Conservation (phyloP, 2,888 invertebrate species). For the Hermodice carunculata region DNA sequence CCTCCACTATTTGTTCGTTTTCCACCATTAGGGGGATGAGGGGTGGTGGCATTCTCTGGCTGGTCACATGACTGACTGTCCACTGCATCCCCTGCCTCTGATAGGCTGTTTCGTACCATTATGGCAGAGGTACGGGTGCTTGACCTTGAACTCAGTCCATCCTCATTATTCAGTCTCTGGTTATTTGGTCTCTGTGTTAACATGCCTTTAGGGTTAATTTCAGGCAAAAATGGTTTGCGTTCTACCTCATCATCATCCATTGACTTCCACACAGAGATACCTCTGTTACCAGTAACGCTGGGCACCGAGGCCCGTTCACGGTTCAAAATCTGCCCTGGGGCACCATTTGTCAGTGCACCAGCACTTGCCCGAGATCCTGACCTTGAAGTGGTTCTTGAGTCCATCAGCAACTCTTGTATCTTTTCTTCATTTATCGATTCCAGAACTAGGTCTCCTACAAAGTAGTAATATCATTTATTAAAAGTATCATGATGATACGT, state of each 20-base stretch:
- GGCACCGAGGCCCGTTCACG: neutral
- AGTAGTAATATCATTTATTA: too few relatives aligned
- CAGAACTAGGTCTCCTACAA: neutral
- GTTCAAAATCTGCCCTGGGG: neutral
- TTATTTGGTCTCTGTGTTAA: constrained; percentile 1
- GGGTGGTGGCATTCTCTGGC: neutral
- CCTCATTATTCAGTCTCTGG: neutral
- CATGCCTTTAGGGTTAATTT: constrained; percentile 9
- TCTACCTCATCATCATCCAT: neutral
- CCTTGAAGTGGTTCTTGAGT: constrained; percentile 11
- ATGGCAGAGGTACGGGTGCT: neutral
- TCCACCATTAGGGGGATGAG: constrained; percentile 7
- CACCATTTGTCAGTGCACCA: neutral
- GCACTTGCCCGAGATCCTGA: neutral
- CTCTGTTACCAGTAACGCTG: neutral
- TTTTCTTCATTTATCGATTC: constrained; percentile 7
- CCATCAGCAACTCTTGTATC: constrained; percentile 1
- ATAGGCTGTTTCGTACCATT: neutral
- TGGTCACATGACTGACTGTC: neutral
- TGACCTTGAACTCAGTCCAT: neutral
- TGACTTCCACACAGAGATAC: neutral
- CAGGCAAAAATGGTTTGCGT: constrained; percentile 12
- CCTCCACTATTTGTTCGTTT: constrained; percentile 1
- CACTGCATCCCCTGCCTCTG: neutral
- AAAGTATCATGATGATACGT: too few relatives aligned